Evolutionary conservation across 2,888 invertebrate genomes (phyloP).

Genomic region (Pantelozetes paolii): DNA sequence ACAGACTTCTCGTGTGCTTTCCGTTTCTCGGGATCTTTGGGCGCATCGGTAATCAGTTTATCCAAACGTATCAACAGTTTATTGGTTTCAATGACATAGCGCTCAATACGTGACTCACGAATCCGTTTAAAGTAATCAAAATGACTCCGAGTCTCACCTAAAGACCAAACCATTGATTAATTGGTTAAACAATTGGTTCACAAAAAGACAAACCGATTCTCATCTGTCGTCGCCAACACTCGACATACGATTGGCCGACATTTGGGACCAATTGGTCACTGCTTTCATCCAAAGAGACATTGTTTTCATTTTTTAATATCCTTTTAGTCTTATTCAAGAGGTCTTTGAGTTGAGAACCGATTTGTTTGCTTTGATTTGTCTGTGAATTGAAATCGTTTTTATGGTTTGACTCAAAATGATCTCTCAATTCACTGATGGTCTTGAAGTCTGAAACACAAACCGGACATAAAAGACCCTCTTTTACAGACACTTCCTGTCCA

Average conservation of each 20-base stretch:
- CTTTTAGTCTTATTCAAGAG: slow-evolving; percentile 33
- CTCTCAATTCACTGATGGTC: slow-evolving; percentile 72
- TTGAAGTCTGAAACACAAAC: slow-evolving; percentile 87
- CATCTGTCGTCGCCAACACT: slow-evolving; percentile 12
- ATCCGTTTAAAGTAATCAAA: slow-evolving; percentile 69
- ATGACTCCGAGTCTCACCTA: slow-evolving; percentile 62
- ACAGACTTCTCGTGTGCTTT: slow-evolving; percentile 61
- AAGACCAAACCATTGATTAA: neutral
- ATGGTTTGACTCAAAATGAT: slow-evolving; percentile 84
- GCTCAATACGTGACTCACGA: slow-evolving; percentile 69
- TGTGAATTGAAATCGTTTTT: slow-evolving; percentile 58
- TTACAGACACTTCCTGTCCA: neutral
- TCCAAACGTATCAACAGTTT: slow-evolving; percentile 88
- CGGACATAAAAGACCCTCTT: slow-evolving; percentile 89
- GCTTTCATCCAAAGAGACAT: neutral
- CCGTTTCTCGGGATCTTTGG: slow-evolving; percentile 55
- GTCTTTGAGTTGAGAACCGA: slow-evolving; percentile 53
- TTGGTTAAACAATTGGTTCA: neutral
- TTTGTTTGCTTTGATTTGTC: slow-evolving; percentile 15
- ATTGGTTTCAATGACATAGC: slow-evolving; percentile 89
- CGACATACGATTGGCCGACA: neutral
- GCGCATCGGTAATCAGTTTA: slow-evolving; percentile 76
- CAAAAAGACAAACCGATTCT: neutral
- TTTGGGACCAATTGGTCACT: neutral
- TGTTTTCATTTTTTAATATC: slow-evolving; percentile 29